Percentiles rank a stretch among this genome's conserved stretches.
phyloP scores from a whole-genome alignment of 2,888 invertebrate species.

The Rhingia rostrata region DNA sequence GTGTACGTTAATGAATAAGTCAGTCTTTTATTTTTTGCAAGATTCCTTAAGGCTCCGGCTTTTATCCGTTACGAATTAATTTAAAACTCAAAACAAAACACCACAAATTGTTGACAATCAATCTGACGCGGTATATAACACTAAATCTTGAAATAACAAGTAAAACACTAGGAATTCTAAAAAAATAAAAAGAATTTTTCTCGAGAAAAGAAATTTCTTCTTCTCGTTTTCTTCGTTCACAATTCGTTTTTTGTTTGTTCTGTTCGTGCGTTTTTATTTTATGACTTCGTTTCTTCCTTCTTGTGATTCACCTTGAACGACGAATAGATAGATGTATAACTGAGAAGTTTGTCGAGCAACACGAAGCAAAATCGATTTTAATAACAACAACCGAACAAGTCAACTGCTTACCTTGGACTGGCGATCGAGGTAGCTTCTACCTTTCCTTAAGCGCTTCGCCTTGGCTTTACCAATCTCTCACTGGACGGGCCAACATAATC shows the following conservation, averaged over 20 bases:
- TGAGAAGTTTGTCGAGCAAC: constrained; percentile 52
- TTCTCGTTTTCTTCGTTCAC: constrained; percentile 64
- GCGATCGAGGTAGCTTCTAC: constrained; percentile 80
- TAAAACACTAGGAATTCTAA: constrained; percentile 51
- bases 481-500: constrained; percentile 63
- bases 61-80: constrained; percentile 49
- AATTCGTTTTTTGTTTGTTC: constrained; percentile 60
- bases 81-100: constrained; percentile 35
- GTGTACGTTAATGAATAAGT: constrained; percentile 33
- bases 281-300: constrained; percentile 59
- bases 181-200: constrained; percentile 59
- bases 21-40: constrained; percentile 52
- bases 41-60: constrained; percentile 20
- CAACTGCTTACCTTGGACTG: constrained; percentile 82
- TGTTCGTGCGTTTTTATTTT: constrained; percentile 58
- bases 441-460: constrained; percentile 81
- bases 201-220: constrained; percentile 71
- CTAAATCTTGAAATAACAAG: constrained; percentile 17
- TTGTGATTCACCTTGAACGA: constrained; percentile 55
- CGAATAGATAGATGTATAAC: constrained; percentile 38
- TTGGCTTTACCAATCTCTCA: constrained; percentile 40
- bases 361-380: constrained; percentile 49
- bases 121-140: constrained; percentile 7
- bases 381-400: constrained; percentile 79
- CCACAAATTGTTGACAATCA: constrained; percentile 21